These are phyloP conservation scores for Isoperla grammatica DNA, from an alignment of 2,888 invertebrate genomes.

Conservation along the genomic window DNA sequence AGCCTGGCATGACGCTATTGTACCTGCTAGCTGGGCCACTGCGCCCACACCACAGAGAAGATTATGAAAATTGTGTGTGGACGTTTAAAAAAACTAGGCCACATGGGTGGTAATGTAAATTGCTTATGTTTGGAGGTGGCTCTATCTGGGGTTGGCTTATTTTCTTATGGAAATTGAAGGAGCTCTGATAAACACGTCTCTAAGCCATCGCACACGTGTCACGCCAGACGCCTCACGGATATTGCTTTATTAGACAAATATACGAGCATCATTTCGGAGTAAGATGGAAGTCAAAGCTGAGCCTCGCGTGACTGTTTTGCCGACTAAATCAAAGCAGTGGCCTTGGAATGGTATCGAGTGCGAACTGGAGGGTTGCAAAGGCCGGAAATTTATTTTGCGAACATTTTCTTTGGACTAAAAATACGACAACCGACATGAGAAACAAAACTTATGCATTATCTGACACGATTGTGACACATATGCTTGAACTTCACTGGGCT, in stretches of 20 bases:
- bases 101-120: slow-evolving; percentile 18
- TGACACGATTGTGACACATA: no score
- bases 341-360: no score
- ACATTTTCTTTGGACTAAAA: no score
- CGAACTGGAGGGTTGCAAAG: no score
- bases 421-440: no score
- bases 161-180: slow-evolving; percentile 10
- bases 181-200: slow-evolving; percentile 4
- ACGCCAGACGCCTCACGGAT: background rate
- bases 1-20: no score
- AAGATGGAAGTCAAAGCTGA: background rate
- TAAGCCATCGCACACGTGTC: background rate
- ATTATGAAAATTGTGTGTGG: background rate
- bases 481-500: no score
- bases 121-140: slow-evolving; percentile 12
- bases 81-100: background rate
- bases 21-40: no score
- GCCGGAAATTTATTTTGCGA: no score
- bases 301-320: no score
- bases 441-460: no score
- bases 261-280: background rate
- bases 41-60: background rate
- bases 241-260: background rate
- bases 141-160: slow-evolving; percentile 6
- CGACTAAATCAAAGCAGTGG: no score